Percentiles rank a stretch among this genome's conserved stretches.
Evolutionary conservation across 2,797 vertebrate species (phyloP).

Genomic region (Enteromius fasciolatus): DNA sequence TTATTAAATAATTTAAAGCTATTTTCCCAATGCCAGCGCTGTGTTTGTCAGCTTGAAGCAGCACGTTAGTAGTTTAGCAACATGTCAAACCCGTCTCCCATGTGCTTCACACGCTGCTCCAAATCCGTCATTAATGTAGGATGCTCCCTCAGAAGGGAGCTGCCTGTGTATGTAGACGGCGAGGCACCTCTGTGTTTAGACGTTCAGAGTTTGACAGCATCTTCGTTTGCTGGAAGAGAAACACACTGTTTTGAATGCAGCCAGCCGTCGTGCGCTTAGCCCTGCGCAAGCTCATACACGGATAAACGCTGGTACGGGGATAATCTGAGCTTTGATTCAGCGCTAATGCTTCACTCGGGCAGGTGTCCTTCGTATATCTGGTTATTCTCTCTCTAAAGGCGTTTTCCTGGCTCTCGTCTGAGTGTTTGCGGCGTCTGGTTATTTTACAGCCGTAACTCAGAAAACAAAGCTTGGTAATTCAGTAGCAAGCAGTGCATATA

Average conservation of each 20-base stretch:
- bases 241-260: neutral
- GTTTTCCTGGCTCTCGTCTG: neutral
- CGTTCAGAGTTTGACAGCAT: neutral
- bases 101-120: slow-evolving; percentile 9
- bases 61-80: neutral
- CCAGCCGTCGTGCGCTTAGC: neutral
- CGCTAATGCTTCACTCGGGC: slow-evolving; percentile 12
- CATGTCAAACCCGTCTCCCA: neutral
- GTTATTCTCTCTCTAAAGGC: slow-evolving; percentile 4
- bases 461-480: neutral
- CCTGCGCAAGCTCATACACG: slow-evolving; percentile 12
- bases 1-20: neutral
- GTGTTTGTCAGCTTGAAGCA: neutral
- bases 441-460: neutral
- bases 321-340: slow-evolving; percentile 29
- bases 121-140: neutral
- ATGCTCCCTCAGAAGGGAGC: neutral
- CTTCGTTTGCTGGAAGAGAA: neutral
- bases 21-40: neutral
- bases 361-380: slow-evolving; percentile 12
- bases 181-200: neutral
- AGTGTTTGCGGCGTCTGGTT: neutral
- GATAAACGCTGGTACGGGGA: neutral
- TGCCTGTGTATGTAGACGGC: neutral
- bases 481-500: neutral